Base-by-base conservation (phyloP, 2,888 invertebrate genomes). In the Atethmia centrago region DNA sequence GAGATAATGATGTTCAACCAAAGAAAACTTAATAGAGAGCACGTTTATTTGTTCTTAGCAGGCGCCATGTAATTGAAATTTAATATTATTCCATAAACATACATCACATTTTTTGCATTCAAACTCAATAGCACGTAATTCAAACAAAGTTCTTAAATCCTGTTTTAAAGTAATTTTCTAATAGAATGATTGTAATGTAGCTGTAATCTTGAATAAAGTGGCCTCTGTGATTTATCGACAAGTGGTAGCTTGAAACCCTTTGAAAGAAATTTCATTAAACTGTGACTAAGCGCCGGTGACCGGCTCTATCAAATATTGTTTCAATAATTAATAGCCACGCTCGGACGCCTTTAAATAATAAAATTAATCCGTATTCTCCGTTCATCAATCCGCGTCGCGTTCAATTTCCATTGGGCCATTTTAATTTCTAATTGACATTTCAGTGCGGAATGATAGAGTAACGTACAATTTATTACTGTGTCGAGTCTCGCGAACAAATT, bases 361-460 rank as follows among this genome's bases (percentile, higher is more conserved):
- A 89, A 91, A 94, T 92, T 91, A 92, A 93, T 92, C 89, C 87
- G 87, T 87, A 88, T 88, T 88, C 87, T 88, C 77, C 84, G 86
- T 88, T 88, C 90, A 92, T 93, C 91, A 92, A 92, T 93, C 91
- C 88, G 85, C 84, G 88, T 91, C 89, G 82, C 85, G 79, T 89
- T 89, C 86, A 89, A 92, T 93, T 92, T 91, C 88, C 89, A 91
- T 89, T 88, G 84, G 88, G 87, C 86, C 83, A 84, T 91, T 94
- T 94, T 91, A 93, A 93, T 92, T 89, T 90, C 90, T 92, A 93
- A 93, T 93, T 93, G 92, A 92, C 91, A 91, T 92, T 94, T 92
- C 89, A 91, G 85, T 88, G 87, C 85, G 83, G 88, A 87, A 86
- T 89, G 90, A 90, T 89, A 90, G 88, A 92, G 89, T 90, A 81